A percentile compares a stretch with the other conserved stretches of the same genome.
phyloP scores from a whole-genome alignment of 2,888 invertebrate genomes.

The Flabesymbios commensalis region DNA sequence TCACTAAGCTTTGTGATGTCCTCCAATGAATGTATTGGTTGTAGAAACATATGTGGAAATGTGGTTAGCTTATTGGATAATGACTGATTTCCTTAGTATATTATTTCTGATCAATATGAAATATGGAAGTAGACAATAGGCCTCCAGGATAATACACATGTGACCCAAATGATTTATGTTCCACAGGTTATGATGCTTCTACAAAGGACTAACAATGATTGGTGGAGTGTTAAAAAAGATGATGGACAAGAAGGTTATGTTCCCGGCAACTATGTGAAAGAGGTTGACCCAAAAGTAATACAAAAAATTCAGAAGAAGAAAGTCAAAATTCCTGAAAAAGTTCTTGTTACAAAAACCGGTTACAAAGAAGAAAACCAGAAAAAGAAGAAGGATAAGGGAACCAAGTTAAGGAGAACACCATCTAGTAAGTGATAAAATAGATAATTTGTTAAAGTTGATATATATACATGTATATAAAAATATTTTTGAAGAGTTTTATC shows the following conservation, averaged over 20 bases:
- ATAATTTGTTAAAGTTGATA: too few relatives aligned
- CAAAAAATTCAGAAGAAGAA: constrained; percentile 71
- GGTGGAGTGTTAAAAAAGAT: constrained; percentile 97
- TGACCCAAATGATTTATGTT: too few relatives aligned
- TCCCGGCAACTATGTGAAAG: constrained; percentile 93
- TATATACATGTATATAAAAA: too few relatives aligned
- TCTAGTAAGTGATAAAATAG: constrained; percentile 54
- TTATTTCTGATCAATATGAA: too few relatives aligned
- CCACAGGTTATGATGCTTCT: constrained; percentile 85
- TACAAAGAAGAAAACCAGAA: constrained; percentile 47
- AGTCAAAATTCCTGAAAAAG: constrained; percentile 80
- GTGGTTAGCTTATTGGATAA: too few relatives aligned
- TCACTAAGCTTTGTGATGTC: too few relatives aligned
- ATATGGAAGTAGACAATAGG: too few relatives aligned
- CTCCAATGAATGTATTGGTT: too few relatives aligned
- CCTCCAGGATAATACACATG: too few relatives aligned
- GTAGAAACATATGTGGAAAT: too few relatives aligned
- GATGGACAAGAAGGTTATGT: constrained; percentile 95
- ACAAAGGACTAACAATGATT: constrained; percentile 94
- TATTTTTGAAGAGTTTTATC: too few relatives aligned
- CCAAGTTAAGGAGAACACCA: constrained; percentile 50
- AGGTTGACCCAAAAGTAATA: constrained; percentile 79
- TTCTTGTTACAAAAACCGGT: constrained; percentile 81
- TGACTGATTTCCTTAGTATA: too few relatives aligned
- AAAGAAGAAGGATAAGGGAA: constrained; percentile 65